phyloP scores from a whole-genome alignment of 2,113 vertebrate species.

The Eclectus roratus region DNA sequence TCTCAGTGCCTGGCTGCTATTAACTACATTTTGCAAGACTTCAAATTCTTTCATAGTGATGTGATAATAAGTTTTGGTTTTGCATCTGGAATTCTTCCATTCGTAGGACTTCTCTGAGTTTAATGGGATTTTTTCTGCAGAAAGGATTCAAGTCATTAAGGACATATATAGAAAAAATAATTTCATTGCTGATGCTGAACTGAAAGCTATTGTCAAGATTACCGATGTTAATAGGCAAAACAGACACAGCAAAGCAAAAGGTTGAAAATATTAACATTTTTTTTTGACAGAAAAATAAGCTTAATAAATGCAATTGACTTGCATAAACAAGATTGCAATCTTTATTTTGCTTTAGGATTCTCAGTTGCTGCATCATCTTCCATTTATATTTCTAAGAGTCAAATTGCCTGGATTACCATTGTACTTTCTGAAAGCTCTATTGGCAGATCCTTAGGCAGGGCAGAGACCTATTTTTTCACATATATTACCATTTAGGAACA shows the following conservation, averaged over 20 bases:
- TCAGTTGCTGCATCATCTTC: background rate
- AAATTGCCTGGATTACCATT: background rate
- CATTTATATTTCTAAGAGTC: background rate
- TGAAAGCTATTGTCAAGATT: background rate
- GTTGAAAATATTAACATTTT: background rate
- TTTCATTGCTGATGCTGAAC: background rate
- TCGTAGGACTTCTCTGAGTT: background rate
- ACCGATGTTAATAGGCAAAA: background rate
- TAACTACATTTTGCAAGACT: background rate
- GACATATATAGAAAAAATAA: background rate
- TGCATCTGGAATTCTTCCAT: background rate
- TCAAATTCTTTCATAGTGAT: background rate
- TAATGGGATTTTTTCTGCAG: background rate
- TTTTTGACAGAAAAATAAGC: background rate
- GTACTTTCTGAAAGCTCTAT: background rate
- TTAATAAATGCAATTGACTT: background rate
- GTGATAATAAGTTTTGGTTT: background rate
- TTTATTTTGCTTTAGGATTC: background rate
- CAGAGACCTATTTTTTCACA: background rate
- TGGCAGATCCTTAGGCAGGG: background rate
- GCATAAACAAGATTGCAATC: background rate
- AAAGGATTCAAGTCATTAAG: background rate
- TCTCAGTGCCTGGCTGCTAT: background rate
- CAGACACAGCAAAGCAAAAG: background rate
- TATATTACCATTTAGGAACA: background rate